These are phyloP conservation scores for Zaprionus bogoriensis DNA, from an alignment of 2,888 invertebrate genomes.

Conservation along the genomic window DNA sequence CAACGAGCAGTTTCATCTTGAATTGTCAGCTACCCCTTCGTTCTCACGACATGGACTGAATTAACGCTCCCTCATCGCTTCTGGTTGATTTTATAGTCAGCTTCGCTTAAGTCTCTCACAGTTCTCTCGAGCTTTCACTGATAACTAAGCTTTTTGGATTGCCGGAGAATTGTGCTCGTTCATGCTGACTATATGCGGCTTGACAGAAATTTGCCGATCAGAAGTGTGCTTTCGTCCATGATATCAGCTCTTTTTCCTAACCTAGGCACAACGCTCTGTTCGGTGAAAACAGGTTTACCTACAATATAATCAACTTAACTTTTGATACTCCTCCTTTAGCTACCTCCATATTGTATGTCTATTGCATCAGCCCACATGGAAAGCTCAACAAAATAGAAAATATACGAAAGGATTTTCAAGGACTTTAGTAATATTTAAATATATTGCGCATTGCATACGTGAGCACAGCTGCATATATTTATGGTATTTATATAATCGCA, in stretches of 20 bases:
- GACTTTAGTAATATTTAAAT: no score
- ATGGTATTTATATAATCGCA: no score
- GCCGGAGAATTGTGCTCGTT: conserved; percentile 1
- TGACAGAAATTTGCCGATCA: neutral
- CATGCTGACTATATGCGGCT: conserved; percentile 21
- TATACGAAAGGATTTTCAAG: no score
- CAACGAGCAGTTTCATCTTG: conserved; percentile 34
- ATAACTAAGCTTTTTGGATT: conserved; percentile 7
- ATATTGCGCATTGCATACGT: no score
- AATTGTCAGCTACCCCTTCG: neutral
- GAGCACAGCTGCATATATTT: no score
- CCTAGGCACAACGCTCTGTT: neutral
- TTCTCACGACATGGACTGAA: neutral
- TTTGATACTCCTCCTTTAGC: no score
- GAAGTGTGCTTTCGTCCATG: neutral
- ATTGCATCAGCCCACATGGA: no score
- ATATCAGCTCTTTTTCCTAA: neutral
- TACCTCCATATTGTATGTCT: no score
- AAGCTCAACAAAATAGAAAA: no score
- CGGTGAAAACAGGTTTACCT: no score
- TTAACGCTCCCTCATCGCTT: neutral
- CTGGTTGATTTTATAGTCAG: conserved; percentile 1
- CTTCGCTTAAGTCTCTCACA: neutral
- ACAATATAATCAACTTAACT: no score
- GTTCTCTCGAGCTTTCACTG: conserved; percentile 9